phyloP scores from a whole-genome alignment of 2,888 invertebrate species.

The Nyleta sp. region DNA sequence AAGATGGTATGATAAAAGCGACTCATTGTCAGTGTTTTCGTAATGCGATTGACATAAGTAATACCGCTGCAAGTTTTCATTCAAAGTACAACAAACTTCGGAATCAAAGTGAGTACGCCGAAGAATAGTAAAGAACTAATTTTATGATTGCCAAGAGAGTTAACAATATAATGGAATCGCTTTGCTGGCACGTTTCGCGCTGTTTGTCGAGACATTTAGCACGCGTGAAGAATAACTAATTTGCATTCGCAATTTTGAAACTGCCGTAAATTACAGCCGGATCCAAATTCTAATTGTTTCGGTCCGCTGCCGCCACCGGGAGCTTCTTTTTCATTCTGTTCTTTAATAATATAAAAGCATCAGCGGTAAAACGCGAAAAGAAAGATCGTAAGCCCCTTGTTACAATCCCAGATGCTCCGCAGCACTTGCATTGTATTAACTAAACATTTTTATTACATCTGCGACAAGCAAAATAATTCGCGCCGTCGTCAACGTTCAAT shows the following conservation, averaged over 20 bases:
- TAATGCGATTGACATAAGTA: constrained; percentile 47
- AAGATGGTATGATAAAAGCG: constrained; percentile 24
- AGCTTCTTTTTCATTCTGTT: no score
- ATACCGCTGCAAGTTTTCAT: constrained; percentile 20
- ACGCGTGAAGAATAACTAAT: constrained; percentile 5
- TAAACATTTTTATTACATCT: no score
- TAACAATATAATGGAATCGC: constrained; percentile 5
- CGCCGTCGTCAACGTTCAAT: background rate
- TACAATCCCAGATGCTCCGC: no score
- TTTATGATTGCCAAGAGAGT: constrained; percentile 13
- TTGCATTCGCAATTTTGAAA: background rate
- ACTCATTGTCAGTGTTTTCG: constrained; percentile 28
- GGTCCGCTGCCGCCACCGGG: no score
- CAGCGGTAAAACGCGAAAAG: no score
- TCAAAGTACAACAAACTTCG: constrained; percentile 35
- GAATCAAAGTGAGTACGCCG: constrained; percentile 1
- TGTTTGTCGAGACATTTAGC: constrained; percentile 3
- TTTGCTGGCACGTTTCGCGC: background rate
- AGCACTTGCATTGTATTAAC: no score
- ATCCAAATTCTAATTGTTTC: no score
- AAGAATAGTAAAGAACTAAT: constrained; percentile 21
- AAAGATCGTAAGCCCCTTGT: no score
- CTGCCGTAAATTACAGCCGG: no score
- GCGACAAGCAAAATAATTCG: constrained; percentile 22
- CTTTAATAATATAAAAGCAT: no score